A percentile compares a stretch with the other conserved stretches of the same genome.
Conservation (phyloP, 2,113 vertebrate genomes). For the Malurus melanocephalus region DNA sequence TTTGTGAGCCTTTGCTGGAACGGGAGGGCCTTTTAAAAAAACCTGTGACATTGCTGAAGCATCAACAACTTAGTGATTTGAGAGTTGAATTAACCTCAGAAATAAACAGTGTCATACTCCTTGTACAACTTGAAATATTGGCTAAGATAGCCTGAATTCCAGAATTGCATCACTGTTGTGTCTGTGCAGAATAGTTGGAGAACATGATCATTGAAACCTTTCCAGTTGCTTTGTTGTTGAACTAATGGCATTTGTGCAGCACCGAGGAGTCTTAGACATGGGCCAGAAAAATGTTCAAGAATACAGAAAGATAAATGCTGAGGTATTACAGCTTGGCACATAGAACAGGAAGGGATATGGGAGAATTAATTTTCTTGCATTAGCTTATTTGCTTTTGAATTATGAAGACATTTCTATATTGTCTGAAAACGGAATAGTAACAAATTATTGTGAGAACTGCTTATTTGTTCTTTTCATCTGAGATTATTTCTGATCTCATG, state of each 20-base stretch:
- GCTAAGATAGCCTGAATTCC: not conserved
- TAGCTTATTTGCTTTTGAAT: conserved; percentile 13
- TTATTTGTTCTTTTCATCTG: not conserved
- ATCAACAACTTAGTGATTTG: not conserved
- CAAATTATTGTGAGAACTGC: not conserved
- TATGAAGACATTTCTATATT: conserved; percentile 1
- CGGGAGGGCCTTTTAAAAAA: not conserved
- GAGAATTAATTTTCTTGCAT: conserved; percentile 5
- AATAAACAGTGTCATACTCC: not conserved
- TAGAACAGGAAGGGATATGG: not conserved
- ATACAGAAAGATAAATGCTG: not conserved
- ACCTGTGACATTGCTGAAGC: not conserved
- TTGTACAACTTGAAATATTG: not conserved
- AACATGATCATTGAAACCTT: not conserved
- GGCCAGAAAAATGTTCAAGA: not conserved
- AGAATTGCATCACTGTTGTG: not conserved
- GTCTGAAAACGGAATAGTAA: conserved; percentile 6
- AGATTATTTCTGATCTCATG: conserved; percentile 6
- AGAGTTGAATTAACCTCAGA: not conserved
- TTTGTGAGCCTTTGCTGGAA: not conserved
- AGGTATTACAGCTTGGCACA: not conserved
- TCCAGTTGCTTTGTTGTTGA: not conserved
- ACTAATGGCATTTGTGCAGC: not conserved
- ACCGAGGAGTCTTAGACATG: not conserved
- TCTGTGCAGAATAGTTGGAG: not conserved